Evolutionary conservation across 92 coral and sea anemone species (phyloP).

Genomic region (Siderastrea radians): DNA sequence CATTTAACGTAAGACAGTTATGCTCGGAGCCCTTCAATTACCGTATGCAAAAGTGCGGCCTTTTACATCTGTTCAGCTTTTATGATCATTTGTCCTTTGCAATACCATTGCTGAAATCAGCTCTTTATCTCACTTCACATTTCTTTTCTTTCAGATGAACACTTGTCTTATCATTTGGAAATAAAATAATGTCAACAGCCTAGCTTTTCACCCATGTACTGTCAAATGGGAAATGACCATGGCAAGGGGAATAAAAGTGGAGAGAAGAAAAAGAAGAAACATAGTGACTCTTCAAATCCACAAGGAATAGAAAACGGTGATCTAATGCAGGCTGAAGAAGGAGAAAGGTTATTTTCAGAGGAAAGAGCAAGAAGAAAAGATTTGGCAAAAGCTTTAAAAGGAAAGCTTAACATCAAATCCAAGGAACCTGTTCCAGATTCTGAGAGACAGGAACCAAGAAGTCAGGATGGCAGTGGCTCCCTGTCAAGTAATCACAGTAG

Average conservation of each 20-base stretch:
- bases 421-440: background rate
- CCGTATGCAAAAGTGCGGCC: no score
- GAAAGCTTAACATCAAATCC: background rate
- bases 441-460: background rate
- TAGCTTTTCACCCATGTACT: background rate
- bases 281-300: background rate
- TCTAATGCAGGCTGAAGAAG: background rate
- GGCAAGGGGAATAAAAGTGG: constrained; percentile 3
- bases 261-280: constrained; percentile 1
- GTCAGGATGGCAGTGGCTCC: background rate
- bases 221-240: constrained; percentile 14
- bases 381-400: background rate
- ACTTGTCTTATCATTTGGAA: background rate
- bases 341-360: background rate
- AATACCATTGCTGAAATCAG: no score
- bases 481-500: no score
- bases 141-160: background rate
- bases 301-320: constrained; percentile 3
- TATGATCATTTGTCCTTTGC: no score
- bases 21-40: no score
- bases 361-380: background rate
- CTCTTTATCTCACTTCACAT: background rate
- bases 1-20: no score
- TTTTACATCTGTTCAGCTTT: no score
- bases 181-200: background rate